Evolutionary conservation across 92 coral and sea anemone genomes (phyloP).

Genomic region (Desmophyllum pertusum): DNA sequence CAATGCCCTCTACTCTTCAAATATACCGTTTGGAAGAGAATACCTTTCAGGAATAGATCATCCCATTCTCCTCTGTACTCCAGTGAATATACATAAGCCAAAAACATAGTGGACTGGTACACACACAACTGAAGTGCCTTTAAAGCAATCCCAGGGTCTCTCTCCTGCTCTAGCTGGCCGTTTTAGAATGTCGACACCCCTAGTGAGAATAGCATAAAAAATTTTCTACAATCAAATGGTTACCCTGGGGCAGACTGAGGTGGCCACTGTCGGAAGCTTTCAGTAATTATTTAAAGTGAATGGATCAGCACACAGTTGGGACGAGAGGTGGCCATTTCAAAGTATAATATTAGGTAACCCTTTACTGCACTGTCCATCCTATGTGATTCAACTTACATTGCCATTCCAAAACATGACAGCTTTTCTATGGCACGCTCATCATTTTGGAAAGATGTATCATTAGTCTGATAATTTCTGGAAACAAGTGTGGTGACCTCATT

Average conservation of each 20-base stretch:
- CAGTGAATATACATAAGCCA: slow-evolving; percentile 71
- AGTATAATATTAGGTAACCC: too few species aligned
- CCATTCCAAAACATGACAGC: neutral
- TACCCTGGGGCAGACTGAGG: too few species aligned
- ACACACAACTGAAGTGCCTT: slow-evolving; percentile 76
- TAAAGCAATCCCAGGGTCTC: slow-evolving; percentile 85
- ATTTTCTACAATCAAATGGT: too few species aligned
- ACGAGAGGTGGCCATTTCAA: too few species aligned
- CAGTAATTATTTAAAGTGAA: too few species aligned
- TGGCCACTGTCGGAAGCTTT: too few species aligned
- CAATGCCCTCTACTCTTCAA: too few species aligned
- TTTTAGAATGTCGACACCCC: slow-evolving; percentile 88
- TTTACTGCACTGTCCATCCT: too few species aligned
- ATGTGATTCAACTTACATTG: too few species aligned
- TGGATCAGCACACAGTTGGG: too few species aligned
- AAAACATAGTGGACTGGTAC: slow-evolving; percentile 81
- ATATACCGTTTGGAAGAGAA: neutral
- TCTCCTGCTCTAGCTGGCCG: slow-evolving; percentile 83
- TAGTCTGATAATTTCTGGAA: neutral
- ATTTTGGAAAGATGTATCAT: neutral
- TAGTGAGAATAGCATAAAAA: too few species aligned
- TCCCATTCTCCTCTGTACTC: slow-evolving; percentile 79
- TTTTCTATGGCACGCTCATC: neutral
- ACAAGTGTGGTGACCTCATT: neutral
- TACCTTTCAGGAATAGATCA: slow-evolving; percentile 82